phyloP scores from a whole-genome alignment of 2,797 vertebrate species.

The Hemibagrus guttatus region DNA sequence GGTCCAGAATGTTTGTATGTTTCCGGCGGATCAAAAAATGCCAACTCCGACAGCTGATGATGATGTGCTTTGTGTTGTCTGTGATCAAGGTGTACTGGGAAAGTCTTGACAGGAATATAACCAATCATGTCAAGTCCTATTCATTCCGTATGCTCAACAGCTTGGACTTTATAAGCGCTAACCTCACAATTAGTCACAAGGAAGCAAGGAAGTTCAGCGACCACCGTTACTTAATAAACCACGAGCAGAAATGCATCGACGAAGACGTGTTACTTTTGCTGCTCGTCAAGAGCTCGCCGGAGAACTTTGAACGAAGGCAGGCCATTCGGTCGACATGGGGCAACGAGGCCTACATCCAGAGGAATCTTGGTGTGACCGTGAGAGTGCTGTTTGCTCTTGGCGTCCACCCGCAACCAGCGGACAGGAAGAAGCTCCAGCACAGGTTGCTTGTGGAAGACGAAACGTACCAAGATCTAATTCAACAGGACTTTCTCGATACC shows the following conservation, averaged over 20 bases:
- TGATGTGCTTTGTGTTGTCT: conserved; percentile 83
- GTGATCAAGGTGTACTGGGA: conserved; percentile 86
- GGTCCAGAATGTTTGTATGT: conserved; percentile 82
- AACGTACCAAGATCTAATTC: conserved; percentile 82
- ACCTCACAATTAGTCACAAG: conserved; percentile 78
- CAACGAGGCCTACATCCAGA: conserved; percentile 80
- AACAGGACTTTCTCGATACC: conserved; percentile 92
- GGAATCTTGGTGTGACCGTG: conserved; percentile 80
- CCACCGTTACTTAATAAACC: conserved; percentile 86
- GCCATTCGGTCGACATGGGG: conserved; percentile 93
- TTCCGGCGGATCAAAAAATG: conserved; percentile 80
- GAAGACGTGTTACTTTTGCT: conserved; percentile 87
- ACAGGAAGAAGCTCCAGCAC: conserved; percentile 64
- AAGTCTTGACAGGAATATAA: conserved; percentile 74
- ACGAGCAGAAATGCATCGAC: conserved; percentile 78
- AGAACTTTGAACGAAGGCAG: conserved; percentile 80
- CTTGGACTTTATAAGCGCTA: conserved; percentile 84
- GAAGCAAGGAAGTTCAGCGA: conserved; percentile 68
- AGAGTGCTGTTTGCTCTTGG: conserved; percentile 91
- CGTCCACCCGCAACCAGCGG: conserved; percentile 34
- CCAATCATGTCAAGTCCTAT: conserved; percentile 86
- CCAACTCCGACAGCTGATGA: conserved; percentile 80
- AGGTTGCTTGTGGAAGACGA: conserved; percentile 79
- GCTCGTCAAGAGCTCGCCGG: conserved; percentile 88
- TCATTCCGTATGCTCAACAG: conserved; percentile 87